Evolutionary conservation across 1,140 invertebrate genomes (phyloP).

Genomic region (Rhagoletis zephyria): DNA sequence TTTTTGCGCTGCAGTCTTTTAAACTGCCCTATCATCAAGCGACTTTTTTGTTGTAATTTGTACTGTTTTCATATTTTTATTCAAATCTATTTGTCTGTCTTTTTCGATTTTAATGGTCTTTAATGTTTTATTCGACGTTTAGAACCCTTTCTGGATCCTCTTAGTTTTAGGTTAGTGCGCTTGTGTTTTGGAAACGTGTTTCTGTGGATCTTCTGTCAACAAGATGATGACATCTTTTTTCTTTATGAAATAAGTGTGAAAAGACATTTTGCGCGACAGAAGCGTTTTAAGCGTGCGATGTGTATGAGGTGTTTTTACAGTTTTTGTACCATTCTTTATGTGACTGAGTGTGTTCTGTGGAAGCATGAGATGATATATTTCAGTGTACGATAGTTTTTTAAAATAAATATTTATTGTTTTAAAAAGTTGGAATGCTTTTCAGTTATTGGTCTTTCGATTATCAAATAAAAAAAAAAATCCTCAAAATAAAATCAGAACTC

Average conservation of each 20-base stretch:
- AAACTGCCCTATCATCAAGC: too few relatives aligned
- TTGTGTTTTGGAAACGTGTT: background rate
- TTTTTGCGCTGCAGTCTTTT: background rate
- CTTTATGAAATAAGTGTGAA: too few relatives aligned
- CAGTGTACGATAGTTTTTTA: too few relatives aligned
- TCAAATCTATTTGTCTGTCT: too few relatives aligned
- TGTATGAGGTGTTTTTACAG: slow-evolving; percentile 1
- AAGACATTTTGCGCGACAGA: background rate
- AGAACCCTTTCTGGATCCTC: background rate
- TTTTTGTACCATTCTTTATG: slow-evolving; percentile 18
- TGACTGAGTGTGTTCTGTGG: background rate
- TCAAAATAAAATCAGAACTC: too few relatives aligned
- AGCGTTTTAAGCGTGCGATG: background rate
- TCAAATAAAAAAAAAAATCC: too few relatives aligned
- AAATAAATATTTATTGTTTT: too few relatives aligned
- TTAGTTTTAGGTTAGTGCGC: background rate
- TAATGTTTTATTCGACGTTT: background rate
- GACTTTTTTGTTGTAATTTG: too few relatives aligned
- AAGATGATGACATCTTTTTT: background rate
- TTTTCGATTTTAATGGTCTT: background rate
- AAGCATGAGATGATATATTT: too few relatives aligned
- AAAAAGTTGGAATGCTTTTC: too few relatives aligned
- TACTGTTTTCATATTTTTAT: too few relatives aligned
- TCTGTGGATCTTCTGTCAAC: background rate
- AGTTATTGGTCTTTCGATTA: too few relatives aligned